These are phyloP conservation scores for Macroglossus sobrinus DNA, from an alignment of 2,113 vertebrate genomes.

Conservation along the genomic window DNA sequence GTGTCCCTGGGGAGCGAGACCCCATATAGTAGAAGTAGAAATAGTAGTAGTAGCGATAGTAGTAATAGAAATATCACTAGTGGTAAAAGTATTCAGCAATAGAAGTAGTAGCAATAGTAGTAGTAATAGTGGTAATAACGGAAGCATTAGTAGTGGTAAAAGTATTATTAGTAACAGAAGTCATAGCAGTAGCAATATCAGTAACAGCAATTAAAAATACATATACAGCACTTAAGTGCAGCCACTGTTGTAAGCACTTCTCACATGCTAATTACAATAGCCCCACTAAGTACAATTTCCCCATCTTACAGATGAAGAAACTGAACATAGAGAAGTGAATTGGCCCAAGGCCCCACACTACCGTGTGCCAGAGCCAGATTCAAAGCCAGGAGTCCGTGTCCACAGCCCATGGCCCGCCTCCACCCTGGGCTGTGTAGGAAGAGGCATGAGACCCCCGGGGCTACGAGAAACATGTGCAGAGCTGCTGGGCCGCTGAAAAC, in stretches of 20 bases:
- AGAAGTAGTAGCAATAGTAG: fast-evolving
- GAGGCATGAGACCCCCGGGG: fast-evolving
- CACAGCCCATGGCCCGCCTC: too few relatives aligned
- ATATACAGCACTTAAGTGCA: fast-evolving
- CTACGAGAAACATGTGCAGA: not conserved
- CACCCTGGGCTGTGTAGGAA: not conserved
- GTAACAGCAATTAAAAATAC: not conserved
- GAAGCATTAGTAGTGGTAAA: not conserved
- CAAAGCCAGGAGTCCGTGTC: not conserved
- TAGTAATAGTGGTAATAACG: not conserved
- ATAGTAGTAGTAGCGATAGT: not conserved
- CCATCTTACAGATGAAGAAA: not conserved
- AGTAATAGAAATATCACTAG: not conserved
- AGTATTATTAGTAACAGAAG: not conserved
- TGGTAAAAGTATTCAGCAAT: not conserved
- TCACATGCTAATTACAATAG: not conserved
- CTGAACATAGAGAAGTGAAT: not conserved
- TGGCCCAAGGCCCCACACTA: not conserved
- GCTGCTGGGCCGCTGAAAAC: not conserved
- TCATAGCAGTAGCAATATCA: fast-evolving
- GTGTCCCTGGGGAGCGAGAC: not conserved
- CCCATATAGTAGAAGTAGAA: not conserved
- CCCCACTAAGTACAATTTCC: not conserved
- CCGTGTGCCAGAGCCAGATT: not conserved
- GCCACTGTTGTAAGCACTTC: not conserved